Evolutionary conservation across 2,113 vertebrate species (phyloP), one percentile per base, ranked within the genome.

Genomic region (Erpornis zantholeuca): DNA sequence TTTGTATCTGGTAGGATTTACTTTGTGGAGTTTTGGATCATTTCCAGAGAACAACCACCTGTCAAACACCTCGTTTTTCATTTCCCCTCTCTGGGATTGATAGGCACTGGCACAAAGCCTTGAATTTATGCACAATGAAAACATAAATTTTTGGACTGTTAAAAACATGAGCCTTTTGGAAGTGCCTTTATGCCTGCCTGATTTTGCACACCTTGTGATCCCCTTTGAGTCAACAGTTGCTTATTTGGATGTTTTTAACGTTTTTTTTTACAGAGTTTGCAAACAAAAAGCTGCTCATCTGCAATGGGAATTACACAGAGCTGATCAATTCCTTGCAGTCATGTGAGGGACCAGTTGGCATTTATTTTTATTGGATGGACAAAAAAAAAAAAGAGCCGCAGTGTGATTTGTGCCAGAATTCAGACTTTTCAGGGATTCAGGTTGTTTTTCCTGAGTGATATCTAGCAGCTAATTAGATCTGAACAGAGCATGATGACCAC

Each of bases 401-500:
- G 27, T 0, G 25, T 45, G 45, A 79, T 70, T 54, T 77, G 29
- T 73, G 71, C 17, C 49, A 66, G 60, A 88, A 93, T 64, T 86
- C 52, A 68, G 79, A 38, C 25, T 86, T 93, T 81, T 92, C 60
- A 80, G 18, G 70, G 47, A 78, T 91, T 61, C 40, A 22, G 33
- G 24, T 53, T 49, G 15, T 65, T 91, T 94, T 90, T 36, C 60
- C 68, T 11, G 3, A 83, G 66, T 73, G 82, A 93, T 42, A 94
- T 35, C 59, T 54, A 29, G 27, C 56, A 83, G 68, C 72, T 94
- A 93, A 89, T 49, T 66, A 86, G 72, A 94, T 63, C 35, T 83
- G 92, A 94, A 86, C 79, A 93, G 88, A 95, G 47, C 82, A 60
- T 88, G 88, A 92, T 94, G 95, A 66, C 86, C 42, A 0, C 71